Conservation (phyloP, 2,888 invertebrate genomes). For the Hydriomena furcata region DNA sequence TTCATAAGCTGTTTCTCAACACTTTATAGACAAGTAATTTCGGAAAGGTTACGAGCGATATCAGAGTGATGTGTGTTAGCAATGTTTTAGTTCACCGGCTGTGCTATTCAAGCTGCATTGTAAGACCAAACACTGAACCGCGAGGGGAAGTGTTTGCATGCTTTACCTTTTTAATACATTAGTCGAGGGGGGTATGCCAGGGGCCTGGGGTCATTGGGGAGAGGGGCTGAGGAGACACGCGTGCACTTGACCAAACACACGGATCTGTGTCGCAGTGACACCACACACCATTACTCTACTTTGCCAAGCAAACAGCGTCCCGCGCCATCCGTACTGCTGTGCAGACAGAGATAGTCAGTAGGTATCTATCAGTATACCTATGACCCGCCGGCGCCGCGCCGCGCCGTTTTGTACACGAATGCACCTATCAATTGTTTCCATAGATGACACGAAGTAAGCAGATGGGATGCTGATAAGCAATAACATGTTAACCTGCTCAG, state of each 20-base stretch:
- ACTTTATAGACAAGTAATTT: no score
- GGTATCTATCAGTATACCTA: no score
- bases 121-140: constrained; percentile 9
- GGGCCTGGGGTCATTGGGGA: background rate
- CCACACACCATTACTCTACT: constrained; percentile 46
- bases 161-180: constrained; percentile 42
- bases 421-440: no score
- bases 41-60: no score
- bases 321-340: background rate
- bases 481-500: no score
- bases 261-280: constrained; percentile 40
- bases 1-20: no score
- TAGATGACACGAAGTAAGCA: no score
- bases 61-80: no score
- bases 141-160: constrained; percentile 39
- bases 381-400: no score
- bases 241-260: constrained; percentile 53
- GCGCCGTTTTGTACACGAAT: no score
- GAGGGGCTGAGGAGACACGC: constrained; percentile 18
- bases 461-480: no score
- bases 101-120: background rate
- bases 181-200: constrained; percentile 15
- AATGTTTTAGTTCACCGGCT: background rate
- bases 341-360: no score
- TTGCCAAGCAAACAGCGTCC: constrained; percentile 41